These are phyloP conservation scores for Caenorhabditis sulstoni DNA, from an alignment of 2,888 invertebrate species.

Conservation along the genomic window DNA sequence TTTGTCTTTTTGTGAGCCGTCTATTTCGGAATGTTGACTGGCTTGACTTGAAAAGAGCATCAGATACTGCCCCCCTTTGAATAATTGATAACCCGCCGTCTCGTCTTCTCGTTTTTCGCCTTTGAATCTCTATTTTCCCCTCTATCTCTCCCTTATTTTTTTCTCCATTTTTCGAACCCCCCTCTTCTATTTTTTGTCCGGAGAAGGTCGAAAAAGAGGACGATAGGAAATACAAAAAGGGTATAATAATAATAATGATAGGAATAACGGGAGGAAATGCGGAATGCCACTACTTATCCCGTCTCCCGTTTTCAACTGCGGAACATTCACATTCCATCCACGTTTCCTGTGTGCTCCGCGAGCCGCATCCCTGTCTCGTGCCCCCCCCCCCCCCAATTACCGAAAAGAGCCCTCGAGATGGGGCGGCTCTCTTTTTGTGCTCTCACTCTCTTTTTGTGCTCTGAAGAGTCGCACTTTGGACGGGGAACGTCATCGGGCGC, in stretches of 20 bases:
- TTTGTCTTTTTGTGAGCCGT: no score
- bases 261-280: background rate
- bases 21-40: constrained; percentile 26
- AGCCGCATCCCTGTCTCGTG: background rate
- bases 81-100: constrained; percentile 29
- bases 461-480: no score
- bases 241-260: no score
- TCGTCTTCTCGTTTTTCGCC: no score
- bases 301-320: background rate
- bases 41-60: constrained; percentile 25
- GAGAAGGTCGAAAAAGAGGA: constrained; percentile 2
- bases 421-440: no score
- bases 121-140: constrained; percentile 1
- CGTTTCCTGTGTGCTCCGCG: constrained; percentile 28
- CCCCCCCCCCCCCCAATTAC: constrained; percentile 20
- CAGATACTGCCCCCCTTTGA: constrained; percentile 22
- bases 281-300: constrained; percentile 30
- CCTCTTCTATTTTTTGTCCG: constrained; percentile 9
- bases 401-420: constrained; percentile 4
- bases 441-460: no score
- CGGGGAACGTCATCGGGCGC: no score
- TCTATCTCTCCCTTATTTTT: constrained; percentile 22
- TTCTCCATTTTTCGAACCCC: constrained; percentile 14
- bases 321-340: constrained; percentile 32
- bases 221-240: background rate